Evolutionary conservation across 2,888 invertebrate genomes (phyloP).

Genomic region (Cerastoderma edule): DNA sequence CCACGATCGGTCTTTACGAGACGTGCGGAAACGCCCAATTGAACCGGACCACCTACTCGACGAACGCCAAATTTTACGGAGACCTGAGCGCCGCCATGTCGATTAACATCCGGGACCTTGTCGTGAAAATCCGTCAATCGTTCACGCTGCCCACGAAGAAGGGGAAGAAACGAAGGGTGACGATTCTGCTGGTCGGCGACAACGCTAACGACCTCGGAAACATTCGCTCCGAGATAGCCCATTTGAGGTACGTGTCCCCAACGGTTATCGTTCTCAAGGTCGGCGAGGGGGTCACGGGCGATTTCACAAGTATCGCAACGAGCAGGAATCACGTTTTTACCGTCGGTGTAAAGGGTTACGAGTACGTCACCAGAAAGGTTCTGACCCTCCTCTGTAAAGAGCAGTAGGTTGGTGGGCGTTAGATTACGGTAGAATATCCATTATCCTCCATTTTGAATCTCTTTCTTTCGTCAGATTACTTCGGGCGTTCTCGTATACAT

Average conservation of each 20-base stretch:
- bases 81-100: conserved; percentile 2
- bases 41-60: conserved; percentile 2
- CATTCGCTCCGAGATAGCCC: too few species aligned
- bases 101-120: conserved; percentile 2
- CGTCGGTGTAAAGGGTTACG: conserved; percentile 7
- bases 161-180: background rate
- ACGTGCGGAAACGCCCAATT: conserved; percentile 18
- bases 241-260: background rate
- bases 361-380: conserved; percentile 32
- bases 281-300: background rate
- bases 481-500: too few species aligned
- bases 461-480: too few species aligned
- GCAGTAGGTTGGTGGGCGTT: conserved; percentile 25
- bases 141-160: background rate
- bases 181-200: conserved; percentile 28
- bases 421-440: too few species aligned
- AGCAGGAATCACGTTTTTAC: background rate
- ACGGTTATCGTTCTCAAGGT: conserved; percentile 5
- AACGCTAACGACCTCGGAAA: conserved; percentile 1
- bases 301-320: background rate
- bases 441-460: too few species aligned
- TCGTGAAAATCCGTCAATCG: conserved; percentile 10
- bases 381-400: conserved; percentile 34
- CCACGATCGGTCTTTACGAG: conserved; percentile 33
- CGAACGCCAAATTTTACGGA: background rate